phyloP scores from a whole-genome alignment of 2,888 invertebrate genomes.

The Nowickia ferox region DNA sequence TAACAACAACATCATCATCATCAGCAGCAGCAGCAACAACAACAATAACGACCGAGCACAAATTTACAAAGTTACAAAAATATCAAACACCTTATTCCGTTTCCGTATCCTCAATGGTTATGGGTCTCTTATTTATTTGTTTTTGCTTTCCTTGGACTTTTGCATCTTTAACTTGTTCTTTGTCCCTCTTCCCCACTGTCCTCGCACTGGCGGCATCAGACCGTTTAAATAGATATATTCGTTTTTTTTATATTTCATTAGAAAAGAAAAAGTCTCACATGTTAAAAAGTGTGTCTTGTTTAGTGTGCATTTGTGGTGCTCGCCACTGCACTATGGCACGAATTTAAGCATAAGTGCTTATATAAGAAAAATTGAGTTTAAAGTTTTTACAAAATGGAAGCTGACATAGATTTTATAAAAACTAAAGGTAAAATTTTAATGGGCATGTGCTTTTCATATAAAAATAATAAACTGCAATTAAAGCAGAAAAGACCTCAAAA shows the following conservation, averaged over 20 bases:
- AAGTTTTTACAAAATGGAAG: neutral
- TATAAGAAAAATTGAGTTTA: no score
- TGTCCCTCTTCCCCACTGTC: neutral
- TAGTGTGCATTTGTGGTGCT: conserved; percentile 25
- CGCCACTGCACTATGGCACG: conserved; percentile 24
- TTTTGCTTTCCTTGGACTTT: conserved; percentile 43
- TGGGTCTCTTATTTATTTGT: conserved; percentile 49
- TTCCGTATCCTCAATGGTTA: conserved; percentile 65
- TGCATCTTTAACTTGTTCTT: conserved; percentile 28
- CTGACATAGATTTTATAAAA: neutral
- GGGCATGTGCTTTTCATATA: no score
- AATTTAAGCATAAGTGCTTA: neutral
- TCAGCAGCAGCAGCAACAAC: neutral
- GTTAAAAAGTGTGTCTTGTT: conserved; percentile 3
- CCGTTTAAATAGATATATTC: neutral
- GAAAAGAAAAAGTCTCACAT: conserved; percentile 13
- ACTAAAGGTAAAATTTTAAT: no score
- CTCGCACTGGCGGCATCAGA: conserved; percentile 2
- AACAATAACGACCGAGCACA: conserved; percentile 23
- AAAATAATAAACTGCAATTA: no score
- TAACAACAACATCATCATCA: conserved; percentile 18
- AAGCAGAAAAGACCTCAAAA: no score
- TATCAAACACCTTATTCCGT: conserved; percentile 71
- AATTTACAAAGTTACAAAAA: conserved; percentile 67
- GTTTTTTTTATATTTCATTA: neutral